Evolutionary conservation across 2,888 invertebrate species (phyloP), one percentile per base, ranked within the genome.

Genomic region (Gastrophysa polygoni): DNA sequence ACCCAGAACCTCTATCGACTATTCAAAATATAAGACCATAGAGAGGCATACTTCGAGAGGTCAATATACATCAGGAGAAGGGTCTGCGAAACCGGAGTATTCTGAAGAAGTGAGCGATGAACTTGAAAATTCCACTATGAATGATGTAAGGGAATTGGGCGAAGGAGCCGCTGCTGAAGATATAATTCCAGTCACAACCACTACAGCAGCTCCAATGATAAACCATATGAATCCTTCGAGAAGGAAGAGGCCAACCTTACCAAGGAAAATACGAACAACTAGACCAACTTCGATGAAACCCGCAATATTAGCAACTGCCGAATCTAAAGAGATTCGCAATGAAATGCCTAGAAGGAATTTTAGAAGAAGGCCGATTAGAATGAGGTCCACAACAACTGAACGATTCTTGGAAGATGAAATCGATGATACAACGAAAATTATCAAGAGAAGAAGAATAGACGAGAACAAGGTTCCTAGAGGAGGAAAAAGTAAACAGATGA

Each of bases 21-120:
- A 76, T 43, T 80, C 80, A 0, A 82, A 80, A 64, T 82, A 82
- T 50, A 80, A 79, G 70, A 80, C 78, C 2, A 82, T 82, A 43
- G 71, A 77, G 63, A 65, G 81, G 34, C 70, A 74, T 11, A 65
- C 52, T 49, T 18, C 60, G 1, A 58, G 73, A 20, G 77, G 63
- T 74, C 71, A 62, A 66, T 68, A 11, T 76, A 75, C 55, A 67
- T 75, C 52, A 14, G 68, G 71, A 48, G 56, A 59, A 21, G 63
- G 62, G 16, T 43, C 17, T 24, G 49, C 43, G 50, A 57, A 32
- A 32, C 6, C 29, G 5, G 29, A 32, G 29, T 2, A 24, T n/a
- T n/a, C n/a, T n/a, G n/a, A n/a, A n/a, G n/a, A n/a, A n/a, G n/a
- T n/a, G n/a, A n/a, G n/a, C n/a, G n/a, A n/a, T n/a, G n/a, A n/a